These are phyloP conservation scores for Branchellion lobata DNA, from an alignment of 2,888 invertebrate species.

Conservation along the genomic window DNA sequence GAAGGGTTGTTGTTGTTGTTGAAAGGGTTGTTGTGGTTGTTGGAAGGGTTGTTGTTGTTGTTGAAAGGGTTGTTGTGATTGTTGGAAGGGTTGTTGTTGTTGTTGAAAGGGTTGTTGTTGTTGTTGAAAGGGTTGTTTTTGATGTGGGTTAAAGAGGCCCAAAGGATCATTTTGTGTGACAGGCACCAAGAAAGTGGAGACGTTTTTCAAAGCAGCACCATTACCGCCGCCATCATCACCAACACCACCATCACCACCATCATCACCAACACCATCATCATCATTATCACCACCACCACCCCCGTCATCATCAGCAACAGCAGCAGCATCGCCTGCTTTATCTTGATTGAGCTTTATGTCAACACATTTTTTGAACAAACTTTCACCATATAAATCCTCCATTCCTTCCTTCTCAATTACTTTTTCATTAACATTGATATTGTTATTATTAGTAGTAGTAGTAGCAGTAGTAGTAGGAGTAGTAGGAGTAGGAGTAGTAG, in stretches of 20 bases:
- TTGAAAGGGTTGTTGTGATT: background rate
- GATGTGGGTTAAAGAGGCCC: slow-evolving; percentile 63
- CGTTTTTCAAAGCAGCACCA: too few relatives aligned
- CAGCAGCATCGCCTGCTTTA: too few relatives aligned
- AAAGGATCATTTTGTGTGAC: slow-evolving; percentile 88
- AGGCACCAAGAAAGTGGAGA: slow-evolving; percentile 66
- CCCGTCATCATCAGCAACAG: background rate
- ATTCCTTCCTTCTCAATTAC: too few relatives aligned
- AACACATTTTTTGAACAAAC: too few relatives aligned
- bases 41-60: background rate
- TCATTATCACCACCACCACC: background rate
- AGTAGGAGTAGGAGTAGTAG: too few relatives aligned
- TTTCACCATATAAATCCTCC: too few relatives aligned
- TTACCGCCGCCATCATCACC: slow-evolving; percentile 4
- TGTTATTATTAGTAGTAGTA: too few relatives aligned
- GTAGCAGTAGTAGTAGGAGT: too few relatives aligned
- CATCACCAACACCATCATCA: background rate
- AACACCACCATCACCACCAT: background rate
- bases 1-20: background rate
- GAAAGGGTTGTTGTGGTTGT: background rate
- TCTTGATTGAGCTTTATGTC: too few relatives aligned
- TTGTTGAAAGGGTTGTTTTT: background rate
- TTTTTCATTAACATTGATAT: too few relatives aligned
- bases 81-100: background rate
- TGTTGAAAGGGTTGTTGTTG: slow-evolving; percentile 16